Evolutionary conservation across 1,140 invertebrate genomes (phyloP), one percentile per base, ranked within the genome.

Genomic region (Caerostris darwini): DNA sequence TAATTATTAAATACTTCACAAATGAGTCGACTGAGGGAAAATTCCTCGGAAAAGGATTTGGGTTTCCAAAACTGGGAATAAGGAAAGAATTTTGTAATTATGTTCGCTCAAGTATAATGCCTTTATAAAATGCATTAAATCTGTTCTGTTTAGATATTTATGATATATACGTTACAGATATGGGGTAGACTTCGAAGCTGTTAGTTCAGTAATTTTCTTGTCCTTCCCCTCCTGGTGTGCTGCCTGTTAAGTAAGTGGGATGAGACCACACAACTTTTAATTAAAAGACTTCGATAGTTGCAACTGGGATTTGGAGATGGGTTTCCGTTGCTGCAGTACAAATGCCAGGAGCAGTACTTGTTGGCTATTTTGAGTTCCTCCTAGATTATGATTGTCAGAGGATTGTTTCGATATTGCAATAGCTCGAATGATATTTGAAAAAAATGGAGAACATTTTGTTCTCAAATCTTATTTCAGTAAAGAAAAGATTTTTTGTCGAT

Each of bases 1-100:
- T 90, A 77, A 90, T 90, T 90, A 90, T 90, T 90, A 90, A 90
- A 90, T 90, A 71, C 67, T 71, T 90, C 88, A 90, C 88, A 90
- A 77, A 77, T 77, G 82, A 83, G 54, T 56, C 19, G 88, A 17
- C 34, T 19, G 88, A 90, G 34, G 67, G 53, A 58, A 71, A 90
- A 90, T 90, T 90, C 67, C 88, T 69, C 14, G 5, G 88, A 57
- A 85, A 85, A 57, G n/a, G 34, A 34, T 83, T 56, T 83, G 81
- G 53, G 10, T 59, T 59, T 59, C 6, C 7, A 59, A 59, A 59
- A 59, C 58, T 6, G 58, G 6, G 58, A 0, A 59, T 3, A 59
- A 54, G 81, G 53, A 82, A 82, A 82, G 81, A 82, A 82, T 82
- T 82, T 82, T 5, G 54, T 59, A 86, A 86, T 86, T 86, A 86